Evolutionary conservation across 1,140 invertebrate genomes (phyloP).

Genomic region (Spodoptera litura): DNA sequence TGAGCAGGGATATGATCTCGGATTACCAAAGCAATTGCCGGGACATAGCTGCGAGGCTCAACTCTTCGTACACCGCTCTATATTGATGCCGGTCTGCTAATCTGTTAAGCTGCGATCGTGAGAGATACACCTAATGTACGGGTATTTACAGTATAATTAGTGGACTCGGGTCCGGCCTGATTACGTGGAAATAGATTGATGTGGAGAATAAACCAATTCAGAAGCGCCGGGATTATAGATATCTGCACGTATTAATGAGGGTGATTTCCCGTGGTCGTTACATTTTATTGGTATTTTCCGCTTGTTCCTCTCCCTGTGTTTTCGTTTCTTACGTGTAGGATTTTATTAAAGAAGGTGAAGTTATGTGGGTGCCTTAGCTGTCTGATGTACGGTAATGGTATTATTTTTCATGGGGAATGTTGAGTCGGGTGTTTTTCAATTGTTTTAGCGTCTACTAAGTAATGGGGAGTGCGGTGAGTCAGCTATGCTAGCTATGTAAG

Average conservation of each 20-base stretch:
- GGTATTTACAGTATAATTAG: conserved; percentile 52
- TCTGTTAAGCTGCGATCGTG: conserved; percentile 51
- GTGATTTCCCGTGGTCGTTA: conserved; percentile 32
- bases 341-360: conserved; percentile 16
- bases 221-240: conserved; percentile 40
- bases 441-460: background rate
- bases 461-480: background rate
- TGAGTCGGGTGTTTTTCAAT: conserved; percentile 4
- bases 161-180: conserved; percentile 39
- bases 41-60: conserved; percentile 21
- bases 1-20: conserved; percentile 44
- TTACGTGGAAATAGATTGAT: conserved; percentile 46
- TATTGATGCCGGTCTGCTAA: conserved; percentile 42
- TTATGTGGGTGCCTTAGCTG: conserved; percentile 22
- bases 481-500: no score
- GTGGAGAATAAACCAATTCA: conserved; percentile 43
- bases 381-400: conserved; percentile 29
- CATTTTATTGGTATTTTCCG: conserved; percentile 42
- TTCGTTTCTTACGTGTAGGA: conserved; percentile 24
- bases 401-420: conserved; percentile 14
- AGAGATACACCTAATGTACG: conserved; percentile 48
- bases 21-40: conserved; percentile 50
- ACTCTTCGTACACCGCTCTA: conserved; percentile 19
- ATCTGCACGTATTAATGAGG: conserved; percentile 40
- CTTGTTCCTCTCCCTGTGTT: conserved; percentile 11